Evolutionary conservation across 2,888 invertebrate species (phyloP).

Genomic region (Cremastinae sp.): DNA sequence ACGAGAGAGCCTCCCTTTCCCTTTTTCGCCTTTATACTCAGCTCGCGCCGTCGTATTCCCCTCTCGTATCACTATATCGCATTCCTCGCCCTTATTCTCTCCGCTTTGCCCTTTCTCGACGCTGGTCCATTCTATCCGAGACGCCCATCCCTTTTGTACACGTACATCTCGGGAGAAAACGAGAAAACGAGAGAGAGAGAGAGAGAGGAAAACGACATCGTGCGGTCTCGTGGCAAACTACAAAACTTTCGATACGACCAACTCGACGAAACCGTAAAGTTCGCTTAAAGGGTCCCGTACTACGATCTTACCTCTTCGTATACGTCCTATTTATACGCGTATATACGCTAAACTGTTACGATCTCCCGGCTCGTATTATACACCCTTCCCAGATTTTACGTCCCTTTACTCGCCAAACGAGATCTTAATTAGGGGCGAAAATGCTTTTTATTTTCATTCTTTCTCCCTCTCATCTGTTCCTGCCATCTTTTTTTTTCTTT

Average conservation of each 20-base stretch:
- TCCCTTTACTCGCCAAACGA: neutral
- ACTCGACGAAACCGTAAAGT: constrained; percentile 58
- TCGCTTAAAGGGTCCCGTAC: constrained; percentile 46
- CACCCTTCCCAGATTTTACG: neutral
- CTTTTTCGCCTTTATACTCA: neutral
- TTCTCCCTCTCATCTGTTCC: too few relatives aligned
- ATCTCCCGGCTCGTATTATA: constrained; percentile 12
- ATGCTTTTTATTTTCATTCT: neutral
- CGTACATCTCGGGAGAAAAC: neutral
- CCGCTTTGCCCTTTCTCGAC: constrained; percentile 15
- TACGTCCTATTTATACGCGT: neutral
- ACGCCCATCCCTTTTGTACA: constrained; percentile 9
- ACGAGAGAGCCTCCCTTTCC: constrained; percentile 60
- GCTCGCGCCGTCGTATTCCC: neutral
- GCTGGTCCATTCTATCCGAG: constrained; percentile 39
- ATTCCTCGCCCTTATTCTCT: constrained; percentile 3
- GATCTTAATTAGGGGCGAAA: constrained; percentile 20
- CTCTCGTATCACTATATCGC: constrained; percentile 3
- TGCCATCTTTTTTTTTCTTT: too few relatives aligned
- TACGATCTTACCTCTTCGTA: constrained; percentile 11
- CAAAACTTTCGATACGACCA: constrained; percentile 65
- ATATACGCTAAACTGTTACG: constrained; percentile 2
- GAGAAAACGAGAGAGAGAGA: too few relatives aligned
- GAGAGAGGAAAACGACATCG: constrained; percentile 1
- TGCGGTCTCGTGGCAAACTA: constrained; percentile 58